Evolutionary conservation across 2,113 vertebrate species (phyloP).

Genomic region (Lepus europaeus): DNA sequence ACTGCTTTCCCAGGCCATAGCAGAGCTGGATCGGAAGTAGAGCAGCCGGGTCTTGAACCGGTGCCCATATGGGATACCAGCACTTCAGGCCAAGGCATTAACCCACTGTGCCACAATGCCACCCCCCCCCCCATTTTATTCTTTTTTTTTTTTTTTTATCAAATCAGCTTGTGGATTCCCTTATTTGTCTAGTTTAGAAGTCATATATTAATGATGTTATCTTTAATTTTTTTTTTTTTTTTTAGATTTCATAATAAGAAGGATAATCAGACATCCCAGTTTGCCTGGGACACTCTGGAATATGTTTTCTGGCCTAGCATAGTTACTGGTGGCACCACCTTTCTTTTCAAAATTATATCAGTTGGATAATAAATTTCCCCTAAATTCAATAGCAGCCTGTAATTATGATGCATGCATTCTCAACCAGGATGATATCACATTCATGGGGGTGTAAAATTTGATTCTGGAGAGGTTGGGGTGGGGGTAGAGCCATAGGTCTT

Average conservation of each 20-base stretch:
- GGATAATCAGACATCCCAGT: background rate
- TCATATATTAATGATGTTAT: background rate
- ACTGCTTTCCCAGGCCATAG: no score
- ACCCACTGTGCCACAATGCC: no score
- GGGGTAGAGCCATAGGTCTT: background rate
- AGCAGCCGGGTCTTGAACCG: no score
- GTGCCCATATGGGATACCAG: no score
- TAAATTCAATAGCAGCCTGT: background rate
- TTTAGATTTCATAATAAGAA: background rate
- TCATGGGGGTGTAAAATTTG: background rate
- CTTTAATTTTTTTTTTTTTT: background rate
- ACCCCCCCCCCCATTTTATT: no score
- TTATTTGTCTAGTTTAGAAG: constrained; percentile 34
- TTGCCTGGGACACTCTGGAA: background rate
- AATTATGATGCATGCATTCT: background rate
- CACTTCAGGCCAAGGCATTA: no score
- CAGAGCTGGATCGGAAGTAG: no score
- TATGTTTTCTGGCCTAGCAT: background rate
- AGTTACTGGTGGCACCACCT: background rate
- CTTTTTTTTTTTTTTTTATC: no score
- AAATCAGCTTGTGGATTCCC: background rate
- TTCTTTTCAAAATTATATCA: background rate
- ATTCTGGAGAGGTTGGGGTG: background rate
- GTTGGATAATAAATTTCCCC: background rate
- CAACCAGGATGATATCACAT: background rate